A percentile compares a stretch with the other conserved stretches of the same genome.
Evolutionary conservation across 2,888 invertebrate genomes (phyloP).

Genomic region (Andrena camellia): DNA sequence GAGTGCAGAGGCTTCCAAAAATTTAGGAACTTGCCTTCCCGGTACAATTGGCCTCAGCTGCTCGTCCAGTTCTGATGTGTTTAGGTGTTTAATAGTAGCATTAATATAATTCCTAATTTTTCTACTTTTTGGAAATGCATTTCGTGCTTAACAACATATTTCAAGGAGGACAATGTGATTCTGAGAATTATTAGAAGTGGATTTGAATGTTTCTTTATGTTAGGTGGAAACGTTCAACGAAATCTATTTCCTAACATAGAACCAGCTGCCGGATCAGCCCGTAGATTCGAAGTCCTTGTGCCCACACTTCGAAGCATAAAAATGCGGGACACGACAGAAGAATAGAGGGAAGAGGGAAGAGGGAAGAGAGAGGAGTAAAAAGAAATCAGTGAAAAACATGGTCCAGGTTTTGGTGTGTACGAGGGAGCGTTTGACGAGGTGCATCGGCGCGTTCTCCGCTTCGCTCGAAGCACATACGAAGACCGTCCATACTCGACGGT

Average conservation of each 20-base stretch:
- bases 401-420: constrained; percentile 34
- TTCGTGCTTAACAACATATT: too few species aligned
- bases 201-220: too few species aligned
- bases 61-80: too few species aligned
- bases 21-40: background rate
- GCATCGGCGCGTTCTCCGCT: constrained; percentile 53
- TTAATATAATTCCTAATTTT: too few species aligned
- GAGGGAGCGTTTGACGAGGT: constrained; percentile 61
- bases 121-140: too few species aligned
- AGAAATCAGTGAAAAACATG: constrained; percentile 47
- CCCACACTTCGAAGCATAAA: constrained; percentile 1
- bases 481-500: constrained; percentile 60
- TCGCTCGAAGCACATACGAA: constrained; percentile 54
- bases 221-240: too few species aligned
- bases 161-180: too few species aligned
- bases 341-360: background rate
- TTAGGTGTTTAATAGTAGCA: too few species aligned
- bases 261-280: too few species aligned
- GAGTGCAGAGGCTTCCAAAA: background rate
- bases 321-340: background rate
- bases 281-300: background rate
- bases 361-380: constrained; percentile 22
- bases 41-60: too few species aligned
- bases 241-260: too few species aligned
- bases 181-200: too few species aligned